A percentile compares a stretch with the other conserved stretches of the same genome.
These are phyloP conservation scores for Paedocypris sp. DNA, from an alignment of 2,113 vertebrate species.

Conservation along the genomic window DNA sequence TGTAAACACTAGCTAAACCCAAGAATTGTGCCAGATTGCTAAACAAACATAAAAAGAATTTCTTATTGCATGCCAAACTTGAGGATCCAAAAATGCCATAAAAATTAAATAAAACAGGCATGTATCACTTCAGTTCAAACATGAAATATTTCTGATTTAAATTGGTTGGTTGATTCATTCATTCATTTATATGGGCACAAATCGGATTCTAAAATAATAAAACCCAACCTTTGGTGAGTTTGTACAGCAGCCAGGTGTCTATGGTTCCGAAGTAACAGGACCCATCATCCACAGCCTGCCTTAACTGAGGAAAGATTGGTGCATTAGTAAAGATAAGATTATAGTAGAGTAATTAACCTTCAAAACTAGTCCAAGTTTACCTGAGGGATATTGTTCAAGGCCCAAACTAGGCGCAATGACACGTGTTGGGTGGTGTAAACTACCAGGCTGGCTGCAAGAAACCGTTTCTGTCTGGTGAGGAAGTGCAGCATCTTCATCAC, in stretches of 20 bases:
- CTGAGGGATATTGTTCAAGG: conserved; percentile 58
- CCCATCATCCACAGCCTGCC: conserved; percentile 64
- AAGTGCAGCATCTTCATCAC: conserved; percentile 71
- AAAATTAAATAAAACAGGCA: no score
- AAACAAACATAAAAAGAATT: no score
- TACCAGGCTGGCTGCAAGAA: conserved; percentile 67
- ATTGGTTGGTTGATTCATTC: no score
- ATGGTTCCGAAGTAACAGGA: conserved; percentile 91
- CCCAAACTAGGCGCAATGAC: conserved; percentile 78
- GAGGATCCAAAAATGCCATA: no score
- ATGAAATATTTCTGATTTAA: no score
- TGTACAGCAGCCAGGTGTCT: conserved; percentile 87
- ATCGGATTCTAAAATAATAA: background rate
- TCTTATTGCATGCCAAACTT: no score
- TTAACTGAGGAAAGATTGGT: conserved; percentile 54
- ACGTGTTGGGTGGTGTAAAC: conserved; percentile 80
- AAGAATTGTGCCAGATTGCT: no score
- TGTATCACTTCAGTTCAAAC: no score
- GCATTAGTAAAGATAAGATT: background rate
- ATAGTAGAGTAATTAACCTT: background rate
- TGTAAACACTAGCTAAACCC: no score
- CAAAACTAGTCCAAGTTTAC: background rate
- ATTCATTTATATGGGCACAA: no score
- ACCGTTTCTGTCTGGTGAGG: conserved; percentile 70
- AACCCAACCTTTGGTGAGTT: conserved; percentile 76